Base-by-base conservation (phyloP, 35 echinoderm and acorn worm species). In the Heliocidaris erythrogramma region DNA sequence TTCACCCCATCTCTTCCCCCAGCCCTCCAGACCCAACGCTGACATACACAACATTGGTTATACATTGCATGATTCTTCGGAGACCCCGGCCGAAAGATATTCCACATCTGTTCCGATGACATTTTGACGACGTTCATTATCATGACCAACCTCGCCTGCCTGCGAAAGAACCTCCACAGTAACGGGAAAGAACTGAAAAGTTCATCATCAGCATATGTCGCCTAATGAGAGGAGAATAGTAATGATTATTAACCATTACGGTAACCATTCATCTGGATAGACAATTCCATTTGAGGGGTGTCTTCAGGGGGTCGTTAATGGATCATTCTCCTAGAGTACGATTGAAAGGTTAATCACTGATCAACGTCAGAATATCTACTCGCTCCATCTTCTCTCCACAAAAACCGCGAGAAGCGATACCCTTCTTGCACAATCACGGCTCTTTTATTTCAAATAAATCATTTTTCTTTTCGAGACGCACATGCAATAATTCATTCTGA, bases 151-250 rank as follows among this genome's bases (percentile, higher is more conserved):
- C 31, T n/a, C n/a, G 65, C 27, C 65, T 78, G 27, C 65, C 65
- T 24, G 65, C 65, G 65, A 78, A 4, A 78, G 27, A 5, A 78
- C 65, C 21, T n/a, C 18, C 14, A 78, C 65, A 78, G 35, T 42
- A 42, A 78, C 17, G 65, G 21, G 87, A 89, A 89, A 89, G 18
- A 89, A 48, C 31, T 69, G 65, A 78, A 78, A n/a, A 78, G 65
- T 78, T 78, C 65, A 78, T 32, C 47, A 89, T 89, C 31, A 89
- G 87, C 87, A 89, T 89, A 89, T 89, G 87, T 89, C 87, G 87
- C 87, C 18, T 89, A 89, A 89, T 89, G 87, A 89, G 87, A 89
- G 31, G 87, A 89, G 87, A 89, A 89, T 89, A 89, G 47, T 89
- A 42, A 89, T 89, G 31, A 42, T 32, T 32, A 89, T 89, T 89